Evolutionary conservation across 2,797 vertebrate genomes (phyloP).

Genomic region (Myotis pilosus): DNA sequence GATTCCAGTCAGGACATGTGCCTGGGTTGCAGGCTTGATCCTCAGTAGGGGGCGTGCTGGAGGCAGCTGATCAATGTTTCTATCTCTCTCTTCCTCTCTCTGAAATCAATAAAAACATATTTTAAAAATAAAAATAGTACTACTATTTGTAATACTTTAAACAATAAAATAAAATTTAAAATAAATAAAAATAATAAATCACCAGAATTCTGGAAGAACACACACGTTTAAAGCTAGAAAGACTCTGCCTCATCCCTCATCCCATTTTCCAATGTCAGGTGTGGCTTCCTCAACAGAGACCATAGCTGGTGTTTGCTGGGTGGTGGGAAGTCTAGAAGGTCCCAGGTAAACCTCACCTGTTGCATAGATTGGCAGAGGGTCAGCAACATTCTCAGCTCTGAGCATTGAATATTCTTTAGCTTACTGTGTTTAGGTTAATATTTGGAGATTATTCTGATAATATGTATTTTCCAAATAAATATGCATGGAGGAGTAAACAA

Average conservation of each 20-base stretch:
- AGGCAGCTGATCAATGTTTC: no score
- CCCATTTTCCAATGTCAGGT: neutral
- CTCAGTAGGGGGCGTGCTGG: no score
- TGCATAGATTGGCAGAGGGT: neutral
- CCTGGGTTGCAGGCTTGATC: no score
- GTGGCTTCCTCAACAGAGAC: neutral
- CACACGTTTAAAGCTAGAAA: neutral
- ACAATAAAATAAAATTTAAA: neutral
- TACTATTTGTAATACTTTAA: no score
- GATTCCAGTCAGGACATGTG: no score
- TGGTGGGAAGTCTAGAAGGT: accelerated
- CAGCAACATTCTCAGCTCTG: neutral
- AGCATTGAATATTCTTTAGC: neutral
- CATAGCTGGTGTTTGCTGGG: neutral
- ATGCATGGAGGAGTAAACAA: neutral
- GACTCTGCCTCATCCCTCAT: neutral
- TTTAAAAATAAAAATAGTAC: no score
- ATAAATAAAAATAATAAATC: neutral
- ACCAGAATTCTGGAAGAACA: neutral
- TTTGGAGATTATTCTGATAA: neutral
- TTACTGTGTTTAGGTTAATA: neutral
- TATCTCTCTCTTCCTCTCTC: no score
- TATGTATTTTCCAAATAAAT: neutral
- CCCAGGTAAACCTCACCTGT: neutral
- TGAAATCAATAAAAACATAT: no score